Percentiles rank a stretch among this genome's conserved stretches.
Evolutionary conservation across 2,888 invertebrate species (phyloP).

Genomic region (Acleris emargana): DNA sequence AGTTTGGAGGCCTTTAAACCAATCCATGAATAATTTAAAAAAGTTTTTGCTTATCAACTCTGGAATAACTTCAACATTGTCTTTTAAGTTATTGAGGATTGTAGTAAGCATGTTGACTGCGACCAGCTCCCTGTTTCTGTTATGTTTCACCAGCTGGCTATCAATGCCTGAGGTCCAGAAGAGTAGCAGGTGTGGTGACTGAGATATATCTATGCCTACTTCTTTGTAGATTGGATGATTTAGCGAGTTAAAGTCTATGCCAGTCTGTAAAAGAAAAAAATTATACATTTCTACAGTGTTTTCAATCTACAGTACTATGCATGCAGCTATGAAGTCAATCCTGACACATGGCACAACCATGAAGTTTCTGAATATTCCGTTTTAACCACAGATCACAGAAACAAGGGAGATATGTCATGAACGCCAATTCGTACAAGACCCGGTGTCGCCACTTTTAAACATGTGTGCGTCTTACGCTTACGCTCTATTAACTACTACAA

Average conservation of each 20-base stretch:
- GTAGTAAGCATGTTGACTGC: slow-evolving; percentile 84
- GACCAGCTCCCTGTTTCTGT: slow-evolving; percentile 84
- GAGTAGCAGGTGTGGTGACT: slow-evolving; percentile 73
- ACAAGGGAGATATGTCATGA: too few species aligned
- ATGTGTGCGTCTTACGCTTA: too few species aligned
- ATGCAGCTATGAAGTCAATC: too few species aligned
- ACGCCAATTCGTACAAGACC: too few species aligned
- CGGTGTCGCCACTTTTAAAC: too few species aligned
- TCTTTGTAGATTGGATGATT: slow-evolving; percentile 87
- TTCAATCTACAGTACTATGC: background rate
- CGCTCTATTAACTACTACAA: too few species aligned
- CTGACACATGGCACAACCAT: too few species aligned
- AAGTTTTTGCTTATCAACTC: slow-evolving; percentile 86
- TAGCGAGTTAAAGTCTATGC: slow-evolving; percentile 82
- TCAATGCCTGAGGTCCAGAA: slow-evolving; percentile 84
- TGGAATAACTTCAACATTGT: slow-evolving; percentile 77
- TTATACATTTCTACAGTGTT: slow-evolving; percentile 6
- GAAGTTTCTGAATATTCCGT: too few species aligned
- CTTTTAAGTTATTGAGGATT: slow-evolving; percentile 76
- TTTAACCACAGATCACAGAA: too few species aligned
- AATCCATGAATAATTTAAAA: slow-evolving; percentile 85
- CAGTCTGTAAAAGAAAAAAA: slow-evolving; percentile 71
- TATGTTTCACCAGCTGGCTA: slow-evolving; percentile 71
- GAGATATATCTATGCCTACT: slow-evolving; percentile 81
- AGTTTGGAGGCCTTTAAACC: slow-evolving; percentile 84